Conservation (phyloP, 2,888 invertebrate genomes). For the Galeopsomyia nigrocyanea region DNA sequence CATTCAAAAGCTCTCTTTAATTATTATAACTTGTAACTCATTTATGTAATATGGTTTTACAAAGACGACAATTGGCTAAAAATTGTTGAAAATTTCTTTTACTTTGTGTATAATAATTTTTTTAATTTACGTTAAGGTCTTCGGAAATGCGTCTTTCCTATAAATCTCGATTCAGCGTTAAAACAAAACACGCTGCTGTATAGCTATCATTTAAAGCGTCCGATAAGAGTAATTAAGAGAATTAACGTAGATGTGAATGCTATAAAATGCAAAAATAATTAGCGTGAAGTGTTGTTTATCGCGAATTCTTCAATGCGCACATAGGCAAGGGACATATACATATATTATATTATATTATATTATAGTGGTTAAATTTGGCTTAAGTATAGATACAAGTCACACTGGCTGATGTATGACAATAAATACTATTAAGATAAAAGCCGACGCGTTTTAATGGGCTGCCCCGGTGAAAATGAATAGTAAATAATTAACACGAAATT, state of each 20-base stretch:
- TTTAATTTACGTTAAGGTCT: neutral
- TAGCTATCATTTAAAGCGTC: too few relatives aligned
- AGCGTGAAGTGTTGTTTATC: neutral
- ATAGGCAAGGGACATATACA: conserved; percentile 18
- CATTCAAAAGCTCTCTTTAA: too few relatives aligned
- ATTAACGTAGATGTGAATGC: too few relatives aligned
- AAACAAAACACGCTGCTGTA: too few relatives aligned
- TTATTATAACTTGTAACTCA: too few relatives aligned
- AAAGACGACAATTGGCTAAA: too few relatives aligned
- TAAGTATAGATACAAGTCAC: conserved; percentile 29
- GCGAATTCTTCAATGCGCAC: conserved; percentile 23
- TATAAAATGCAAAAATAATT: neutral
- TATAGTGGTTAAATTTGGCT: conserved; percentile 21
- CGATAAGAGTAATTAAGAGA: too few relatives aligned
- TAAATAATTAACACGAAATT: neutral
- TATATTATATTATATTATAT: neutral
- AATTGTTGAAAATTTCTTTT: neutral
- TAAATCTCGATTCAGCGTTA: too few relatives aligned
- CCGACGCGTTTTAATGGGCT: conserved; percentile 45
- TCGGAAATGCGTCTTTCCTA: too few relatives aligned
- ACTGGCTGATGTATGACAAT: conserved; percentile 43
- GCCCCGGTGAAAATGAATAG: conserved; percentile 49
- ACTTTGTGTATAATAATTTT: neutral
- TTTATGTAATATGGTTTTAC: too few relatives aligned
- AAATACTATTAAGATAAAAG: conserved; percentile 39